These are phyloP conservation scores for Trissolcus japonicus DNA, from an alignment of 2,888 invertebrate genomes.

Conservation along the genomic window DNA sequence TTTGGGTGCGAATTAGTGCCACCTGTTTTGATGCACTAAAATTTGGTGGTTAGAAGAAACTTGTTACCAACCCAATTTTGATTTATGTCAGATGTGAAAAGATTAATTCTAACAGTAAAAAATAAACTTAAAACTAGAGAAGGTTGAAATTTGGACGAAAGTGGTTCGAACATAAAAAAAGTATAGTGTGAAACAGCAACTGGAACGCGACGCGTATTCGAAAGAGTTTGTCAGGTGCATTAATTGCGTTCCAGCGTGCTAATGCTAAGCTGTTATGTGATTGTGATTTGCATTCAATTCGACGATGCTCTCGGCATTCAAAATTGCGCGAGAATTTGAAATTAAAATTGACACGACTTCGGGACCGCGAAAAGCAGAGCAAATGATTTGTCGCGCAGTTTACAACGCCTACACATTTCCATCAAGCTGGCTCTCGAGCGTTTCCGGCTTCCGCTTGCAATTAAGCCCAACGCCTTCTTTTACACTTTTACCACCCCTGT, in stretches of 20 bases:
- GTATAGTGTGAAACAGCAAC: background rate
- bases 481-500: no score
- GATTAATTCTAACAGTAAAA: no score
- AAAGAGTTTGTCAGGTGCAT: background rate
- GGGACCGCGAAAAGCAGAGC: conserved; percentile 19
- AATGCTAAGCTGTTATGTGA: conserved; percentile 11
- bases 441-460: conserved; percentile 60
- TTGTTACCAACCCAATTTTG: no score
- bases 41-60: no score
- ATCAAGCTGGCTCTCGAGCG: conserved; percentile 44
- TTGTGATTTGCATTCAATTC: conserved; percentile 19
- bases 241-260: background rate
- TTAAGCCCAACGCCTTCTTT: conserved; percentile 50
- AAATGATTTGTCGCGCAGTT: conserved; percentile 49
- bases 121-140: no score
- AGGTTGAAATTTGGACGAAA: no score
- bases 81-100: no score
- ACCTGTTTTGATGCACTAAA: no score
- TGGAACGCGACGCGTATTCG: background rate
- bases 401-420: conserved; percentile 35
- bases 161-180: background rate
- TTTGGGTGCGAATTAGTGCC: no score
- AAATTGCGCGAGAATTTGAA: conserved; percentile 39
- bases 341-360: conserved; percentile 45
- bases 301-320: conserved; percentile 1